phyloP scores from a whole-genome alignment of 1,140 invertebrate species.

The Sarcophaga bullata region DNA sequence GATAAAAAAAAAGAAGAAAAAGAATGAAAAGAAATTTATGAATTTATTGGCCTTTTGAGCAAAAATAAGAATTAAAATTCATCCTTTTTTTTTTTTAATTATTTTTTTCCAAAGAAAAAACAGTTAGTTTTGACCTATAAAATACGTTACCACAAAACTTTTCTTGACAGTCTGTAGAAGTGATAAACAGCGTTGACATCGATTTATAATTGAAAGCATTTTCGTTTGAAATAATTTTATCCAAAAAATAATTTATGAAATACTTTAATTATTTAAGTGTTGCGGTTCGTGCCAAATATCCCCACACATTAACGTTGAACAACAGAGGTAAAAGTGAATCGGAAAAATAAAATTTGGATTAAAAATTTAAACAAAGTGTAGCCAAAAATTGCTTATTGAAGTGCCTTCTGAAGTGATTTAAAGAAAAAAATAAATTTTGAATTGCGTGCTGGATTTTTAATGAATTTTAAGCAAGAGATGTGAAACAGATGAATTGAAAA shows the following conservation, averaged over 20 bases:
- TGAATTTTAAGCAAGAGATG: too few relatives aligned
- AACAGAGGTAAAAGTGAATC: background rate
- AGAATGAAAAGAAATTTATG: too few relatives aligned
- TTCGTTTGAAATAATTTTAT: background rate
- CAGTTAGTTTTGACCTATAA: background rate
- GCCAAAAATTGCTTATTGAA: too few relatives aligned
- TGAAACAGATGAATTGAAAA: too few relatives aligned
- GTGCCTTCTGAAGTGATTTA: too few relatives aligned
- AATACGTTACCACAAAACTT: background rate
- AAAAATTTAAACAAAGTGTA: too few relatives aligned
- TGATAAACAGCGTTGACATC: constrained; percentile 11
- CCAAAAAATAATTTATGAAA: background rate
- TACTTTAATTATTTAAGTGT: background rate
- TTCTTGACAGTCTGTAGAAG: background rate
- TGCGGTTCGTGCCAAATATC: background rate
- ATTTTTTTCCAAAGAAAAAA: too few relatives aligned
- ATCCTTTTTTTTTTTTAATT: background rate
- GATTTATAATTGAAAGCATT: background rate
- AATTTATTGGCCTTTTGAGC: too few relatives aligned
- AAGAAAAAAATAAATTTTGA: too few relatives aligned
- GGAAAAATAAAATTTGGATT: background rate
- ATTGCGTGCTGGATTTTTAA: too few relatives aligned
- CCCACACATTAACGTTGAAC: background rate
- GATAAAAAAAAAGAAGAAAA: too few relatives aligned
- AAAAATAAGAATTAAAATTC: background rate